Evolutionary conservation across 2,797 vertebrate genomes (phyloP).

Genomic region (Coilia nasus): DNA sequence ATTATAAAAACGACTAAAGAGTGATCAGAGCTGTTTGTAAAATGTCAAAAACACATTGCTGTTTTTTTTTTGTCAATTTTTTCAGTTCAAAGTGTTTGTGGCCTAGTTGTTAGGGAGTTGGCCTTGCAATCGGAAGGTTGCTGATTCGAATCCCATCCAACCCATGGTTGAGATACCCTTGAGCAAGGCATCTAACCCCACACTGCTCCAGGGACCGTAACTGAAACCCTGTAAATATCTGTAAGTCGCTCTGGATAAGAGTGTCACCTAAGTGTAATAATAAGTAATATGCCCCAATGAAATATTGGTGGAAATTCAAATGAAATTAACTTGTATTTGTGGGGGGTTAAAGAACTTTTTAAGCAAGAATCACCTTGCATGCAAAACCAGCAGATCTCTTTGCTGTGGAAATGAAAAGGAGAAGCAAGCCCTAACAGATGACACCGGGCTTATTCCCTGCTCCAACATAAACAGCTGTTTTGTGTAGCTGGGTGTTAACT

Average conservation of each 20-base stretch:
- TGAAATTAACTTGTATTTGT: background rate
- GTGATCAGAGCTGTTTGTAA: background rate
- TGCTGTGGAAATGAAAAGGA: background rate
- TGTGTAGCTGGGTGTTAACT: background rate
- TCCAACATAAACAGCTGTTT: constrained; percentile 8
- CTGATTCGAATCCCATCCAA: too few species aligned
- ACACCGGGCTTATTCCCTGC: background rate
- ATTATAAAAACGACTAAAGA: background rate
- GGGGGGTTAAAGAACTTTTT: background rate
- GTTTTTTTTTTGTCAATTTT: too few species aligned
- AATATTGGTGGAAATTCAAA: background rate
- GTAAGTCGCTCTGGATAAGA: too few species aligned
- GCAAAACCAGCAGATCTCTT: background rate
- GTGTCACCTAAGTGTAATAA: too few species aligned
- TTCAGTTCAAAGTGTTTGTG: too few species aligned
- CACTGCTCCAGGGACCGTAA: too few species aligned
- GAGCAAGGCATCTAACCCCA: too few species aligned
- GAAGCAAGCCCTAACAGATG: background rate
- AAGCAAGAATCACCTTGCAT: background rate
- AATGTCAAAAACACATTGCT: background rate
- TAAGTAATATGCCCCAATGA: background rate
- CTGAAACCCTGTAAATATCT: too few species aligned
- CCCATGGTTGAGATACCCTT: too few species aligned
- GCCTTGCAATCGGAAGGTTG: too few species aligned
- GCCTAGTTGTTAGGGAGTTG: too few species aligned